Conservation (phyloP, 1,140 invertebrate species). For the Drosophila auraria region DNA sequence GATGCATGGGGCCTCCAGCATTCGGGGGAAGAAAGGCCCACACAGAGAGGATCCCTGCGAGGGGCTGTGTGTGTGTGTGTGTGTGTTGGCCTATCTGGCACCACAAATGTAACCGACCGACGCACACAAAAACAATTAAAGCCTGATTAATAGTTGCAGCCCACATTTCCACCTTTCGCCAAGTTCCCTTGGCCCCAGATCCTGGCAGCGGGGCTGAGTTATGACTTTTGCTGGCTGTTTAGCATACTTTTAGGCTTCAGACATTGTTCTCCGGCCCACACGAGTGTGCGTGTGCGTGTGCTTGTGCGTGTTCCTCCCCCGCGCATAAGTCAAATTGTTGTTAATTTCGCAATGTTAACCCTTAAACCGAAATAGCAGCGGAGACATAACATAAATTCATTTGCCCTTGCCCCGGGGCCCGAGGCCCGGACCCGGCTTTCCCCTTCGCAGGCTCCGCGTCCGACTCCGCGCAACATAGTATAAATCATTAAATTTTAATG, state of each 20-base stretch:
- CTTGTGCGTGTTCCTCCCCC: slow-evolving; percentile 29
- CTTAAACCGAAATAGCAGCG: slow-evolving; percentile 64
- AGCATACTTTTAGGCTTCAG: slow-evolving; percentile 77
- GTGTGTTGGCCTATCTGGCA: slow-evolving; percentile 49
- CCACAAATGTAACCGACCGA: slow-evolving; percentile 66
- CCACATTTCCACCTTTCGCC: slow-evolving; percentile 75
- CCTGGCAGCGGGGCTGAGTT: slow-evolving; percentile 59
- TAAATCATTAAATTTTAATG: slow-evolving; percentile 84
- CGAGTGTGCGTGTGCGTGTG: slow-evolving; percentile 1
- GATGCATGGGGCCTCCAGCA: slow-evolving; percentile 68
- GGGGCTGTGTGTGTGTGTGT: slow-evolving; percentile 20
- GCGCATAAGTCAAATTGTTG: slow-evolving; percentile 81
- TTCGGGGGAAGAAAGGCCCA: slow-evolving; percentile 18
- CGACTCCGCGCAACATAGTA: slow-evolving; percentile 48
- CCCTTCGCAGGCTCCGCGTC: slow-evolving; percentile 2
- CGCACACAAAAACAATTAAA: slow-evolving; percentile 81
- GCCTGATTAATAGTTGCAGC: slow-evolving; percentile 82
- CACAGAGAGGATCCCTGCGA: slow-evolving; percentile 13
- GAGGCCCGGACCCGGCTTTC: background rate
- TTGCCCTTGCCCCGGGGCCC: slow-evolving; percentile 14
- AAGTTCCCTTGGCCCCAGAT: slow-evolving; percentile 48
- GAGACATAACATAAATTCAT: slow-evolving; percentile 79
- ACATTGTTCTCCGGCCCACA: slow-evolving; percentile 44
- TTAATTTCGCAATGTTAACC: slow-evolving; percentile 77
- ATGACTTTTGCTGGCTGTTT: slow-evolving; percentile 82